Evolutionary conservation across 1,140 invertebrate species (phyloP).

Genomic region (Ctenoplectra terminalis): DNA sequence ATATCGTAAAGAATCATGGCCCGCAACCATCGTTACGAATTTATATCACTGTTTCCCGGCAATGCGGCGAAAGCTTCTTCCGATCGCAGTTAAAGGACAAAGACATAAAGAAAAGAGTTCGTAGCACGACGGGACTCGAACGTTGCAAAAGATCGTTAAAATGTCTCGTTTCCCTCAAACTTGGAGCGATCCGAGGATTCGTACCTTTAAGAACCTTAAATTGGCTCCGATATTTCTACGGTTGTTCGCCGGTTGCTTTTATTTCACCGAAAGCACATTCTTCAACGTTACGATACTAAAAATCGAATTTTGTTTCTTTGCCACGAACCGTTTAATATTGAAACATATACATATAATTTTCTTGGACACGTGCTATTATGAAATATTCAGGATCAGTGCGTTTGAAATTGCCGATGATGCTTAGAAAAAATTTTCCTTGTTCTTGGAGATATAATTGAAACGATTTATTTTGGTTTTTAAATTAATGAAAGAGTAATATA

Average conservation of each 20-base stretch:
- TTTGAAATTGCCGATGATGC: too few species aligned
- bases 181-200: constrained; percentile 32
- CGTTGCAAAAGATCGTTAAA: constrained; percentile 39
- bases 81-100: not conserved
- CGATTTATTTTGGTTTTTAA: too few species aligned
- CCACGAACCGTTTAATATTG: too few species aligned
- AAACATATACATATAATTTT: too few species aligned
- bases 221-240: constrained; percentile 68
- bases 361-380: too few species aligned
- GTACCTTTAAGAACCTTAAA: constrained; percentile 75
- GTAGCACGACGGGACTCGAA: constrained; percentile 21
- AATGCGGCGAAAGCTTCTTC: not conserved
- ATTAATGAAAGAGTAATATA: too few species aligned
- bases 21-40: constrained; percentile 18
- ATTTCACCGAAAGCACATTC: constrained; percentile 67
- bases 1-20: not conserved
- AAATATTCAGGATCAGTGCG: too few species aligned
- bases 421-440: too few species aligned
- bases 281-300: constrained; percentile 12
- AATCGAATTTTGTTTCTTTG: not conserved
- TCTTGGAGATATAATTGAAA: too few species aligned
- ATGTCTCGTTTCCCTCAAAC: constrained; percentile 48
- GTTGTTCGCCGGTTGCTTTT: constrained; percentile 66
- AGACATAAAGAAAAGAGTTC: constrained; percentile 27
- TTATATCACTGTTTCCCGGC: constrained; percentile 1